Conservation (phyloP, 1,140 invertebrate genomes). For the Papilio helenus region DNA sequence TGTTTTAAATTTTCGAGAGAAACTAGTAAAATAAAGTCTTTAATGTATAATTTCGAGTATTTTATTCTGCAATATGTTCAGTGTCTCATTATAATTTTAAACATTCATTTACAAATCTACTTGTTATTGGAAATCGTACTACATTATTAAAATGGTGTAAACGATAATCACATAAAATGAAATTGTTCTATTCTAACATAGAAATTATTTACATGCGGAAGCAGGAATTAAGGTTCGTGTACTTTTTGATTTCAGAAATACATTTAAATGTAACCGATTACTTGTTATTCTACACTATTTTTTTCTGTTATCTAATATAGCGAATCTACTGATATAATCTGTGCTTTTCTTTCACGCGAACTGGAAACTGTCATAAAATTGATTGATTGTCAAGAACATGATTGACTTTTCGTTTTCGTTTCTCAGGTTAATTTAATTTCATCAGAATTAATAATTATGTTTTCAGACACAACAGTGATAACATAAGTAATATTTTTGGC, state of each 20-base stretch:
- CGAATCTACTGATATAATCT: background rate
- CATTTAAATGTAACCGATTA: background rate
- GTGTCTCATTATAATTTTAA: too few relatives aligned
- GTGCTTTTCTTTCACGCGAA: conserved; percentile 20
- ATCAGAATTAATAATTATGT: conserved; percentile 68
- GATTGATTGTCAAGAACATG: conserved; percentile 61
- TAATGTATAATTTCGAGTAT: too few relatives aligned
- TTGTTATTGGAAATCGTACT: too few relatives aligned
- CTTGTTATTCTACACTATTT: background rate
- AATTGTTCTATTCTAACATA: too few relatives aligned
- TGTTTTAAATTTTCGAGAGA: too few relatives aligned
- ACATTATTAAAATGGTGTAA: too few relatives aligned
- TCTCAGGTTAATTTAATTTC: conserved; percentile 65
- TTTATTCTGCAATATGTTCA: too few relatives aligned
- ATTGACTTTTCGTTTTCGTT: conserved; percentile 56
- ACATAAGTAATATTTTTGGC: conserved; percentile 54
- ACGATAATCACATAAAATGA: too few relatives aligned
- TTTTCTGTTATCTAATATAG: background rate
- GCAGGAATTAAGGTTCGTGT: background rate
- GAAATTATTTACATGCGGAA: background rate
- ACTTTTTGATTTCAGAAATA: background rate
- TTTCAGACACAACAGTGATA: conserved; percentile 56
- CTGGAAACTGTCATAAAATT: conserved; percentile 48
- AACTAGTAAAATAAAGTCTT: too few relatives aligned
- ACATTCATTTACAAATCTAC: too few relatives aligned